These are phyloP conservation scores for Drosophila meridionalis DNA, from an alignment of 2,888 invertebrate genomes.

Conservation along the genomic window DNA sequence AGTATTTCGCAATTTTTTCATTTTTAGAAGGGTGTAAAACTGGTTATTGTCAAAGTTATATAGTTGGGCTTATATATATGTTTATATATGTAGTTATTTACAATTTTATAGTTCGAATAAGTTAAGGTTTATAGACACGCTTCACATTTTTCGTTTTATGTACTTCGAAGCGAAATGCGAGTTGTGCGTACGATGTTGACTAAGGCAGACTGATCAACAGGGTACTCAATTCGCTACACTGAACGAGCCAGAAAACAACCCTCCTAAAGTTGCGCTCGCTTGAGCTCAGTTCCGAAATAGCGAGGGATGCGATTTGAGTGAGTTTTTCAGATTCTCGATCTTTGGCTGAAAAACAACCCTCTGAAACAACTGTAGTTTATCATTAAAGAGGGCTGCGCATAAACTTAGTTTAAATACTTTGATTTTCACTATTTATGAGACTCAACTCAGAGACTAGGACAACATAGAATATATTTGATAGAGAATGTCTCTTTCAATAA, in stretches of 20 bases:
- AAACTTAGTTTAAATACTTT: neutral
- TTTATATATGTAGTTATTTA: neutral
- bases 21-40: conserved; percentile 3
- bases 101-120: neutral
- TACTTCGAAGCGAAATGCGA: conserved; percentile 1
- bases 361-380: neutral
- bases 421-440: neutral
- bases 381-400: neutral
- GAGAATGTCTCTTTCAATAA: too few species aligned
- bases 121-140: neutral
- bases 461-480: neutral
- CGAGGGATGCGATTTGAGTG: conserved; percentile 10
- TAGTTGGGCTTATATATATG: neutral
- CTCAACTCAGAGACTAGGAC: neutral
- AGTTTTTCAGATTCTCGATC: neutral
- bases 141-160: neutral
- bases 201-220: conserved; percentile 57
- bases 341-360: conserved; percentile 1
- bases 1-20: conserved; percentile 34
- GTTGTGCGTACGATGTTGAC: conserved; percentile 31
- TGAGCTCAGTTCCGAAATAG: neutral
- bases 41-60: conserved; percentile 1
- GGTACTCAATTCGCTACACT: neutral
- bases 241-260: conserved; percentile 28
- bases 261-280: neutral